Conservation (phyloP, 2,888 invertebrate genomes). For the Drosophila formosana region DNA sequence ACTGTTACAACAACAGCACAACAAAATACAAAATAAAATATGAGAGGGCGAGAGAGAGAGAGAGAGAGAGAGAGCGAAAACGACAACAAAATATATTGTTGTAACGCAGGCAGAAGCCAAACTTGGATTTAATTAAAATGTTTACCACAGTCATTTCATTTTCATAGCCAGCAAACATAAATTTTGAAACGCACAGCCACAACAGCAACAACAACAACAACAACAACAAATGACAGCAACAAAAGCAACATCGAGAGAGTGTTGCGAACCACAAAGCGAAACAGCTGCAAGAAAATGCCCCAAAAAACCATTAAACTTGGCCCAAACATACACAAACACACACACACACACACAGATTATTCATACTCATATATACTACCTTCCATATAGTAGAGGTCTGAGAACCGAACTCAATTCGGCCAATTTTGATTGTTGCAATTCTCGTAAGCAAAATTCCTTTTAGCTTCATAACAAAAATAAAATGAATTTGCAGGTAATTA, state of each 20-base stretch:
- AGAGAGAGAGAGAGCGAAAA: conserved; percentile 30
- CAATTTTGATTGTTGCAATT: conserved; percentile 78
- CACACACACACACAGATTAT: conserved; percentile 13
- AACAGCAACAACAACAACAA: conserved; percentile 26
- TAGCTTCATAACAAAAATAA: conserved; percentile 48
- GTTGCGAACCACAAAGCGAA: conserved; percentile 72
- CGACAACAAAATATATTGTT: conserved; percentile 74
- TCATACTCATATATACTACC: conserved; percentile 6
- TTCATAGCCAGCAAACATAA: conserved; percentile 80
- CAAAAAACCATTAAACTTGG: conserved; percentile 77
- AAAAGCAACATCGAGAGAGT: conserved; percentile 30
- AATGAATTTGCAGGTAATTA: conserved; percentile 75
- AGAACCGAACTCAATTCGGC: conserved; percentile 46
- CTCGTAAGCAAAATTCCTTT: conserved; percentile 50
- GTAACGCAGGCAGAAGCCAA: conserved; percentile 80
- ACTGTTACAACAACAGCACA: conserved; percentile 39
- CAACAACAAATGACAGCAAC: conserved; percentile 17
- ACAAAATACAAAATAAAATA: conserved; percentile 45
- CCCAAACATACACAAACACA: conserved; percentile 26
- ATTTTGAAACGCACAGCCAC: conserved; percentile 72
- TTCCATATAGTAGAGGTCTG: conserved; percentile 41
- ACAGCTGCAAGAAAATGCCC: conserved; percentile 79
- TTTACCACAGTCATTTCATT: conserved; percentile 81
- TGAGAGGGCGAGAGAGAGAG: conserved; percentile 23
- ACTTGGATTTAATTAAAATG: conserved; percentile 81